phyloP scores from a whole-genome alignment of 2,113 vertebrate species.

The Nannospalax galili region DNA sequence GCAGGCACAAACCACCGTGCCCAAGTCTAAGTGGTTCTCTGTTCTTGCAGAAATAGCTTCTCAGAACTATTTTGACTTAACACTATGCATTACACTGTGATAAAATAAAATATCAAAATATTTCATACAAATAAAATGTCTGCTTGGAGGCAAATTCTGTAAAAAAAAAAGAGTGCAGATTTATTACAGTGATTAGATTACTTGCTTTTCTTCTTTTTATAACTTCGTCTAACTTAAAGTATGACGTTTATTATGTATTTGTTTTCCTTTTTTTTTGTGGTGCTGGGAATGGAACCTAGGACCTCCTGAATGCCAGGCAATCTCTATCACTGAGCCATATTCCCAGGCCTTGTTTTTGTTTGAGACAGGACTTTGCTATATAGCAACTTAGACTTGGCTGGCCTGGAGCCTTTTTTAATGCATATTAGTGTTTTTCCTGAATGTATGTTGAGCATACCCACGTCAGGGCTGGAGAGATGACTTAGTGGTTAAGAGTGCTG shows the following conservation, averaged over 20 bases:
- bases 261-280: too few species aligned
- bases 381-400: too few species aligned
- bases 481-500: background rate
- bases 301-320: too few species aligned
- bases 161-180: background rate
- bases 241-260: background rate
- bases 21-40: background rate
- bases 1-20: too few species aligned
- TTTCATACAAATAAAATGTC: background rate
- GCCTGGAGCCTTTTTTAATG: too few species aligned
- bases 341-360: too few species aligned
- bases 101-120: conserved; percentile 8
- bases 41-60: background rate
- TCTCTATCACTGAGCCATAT: too few species aligned
- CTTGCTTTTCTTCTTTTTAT: conserved; percentile 9
- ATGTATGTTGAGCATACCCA: too few species aligned
- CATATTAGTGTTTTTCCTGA: too few species aligned
- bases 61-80: background rate
- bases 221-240: background rate
- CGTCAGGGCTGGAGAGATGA: background rate
- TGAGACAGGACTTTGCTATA: too few species aligned
- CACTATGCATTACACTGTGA: background rate
- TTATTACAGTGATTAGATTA: background rate
- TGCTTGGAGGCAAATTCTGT: background rate
- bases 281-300: too few species aligned